Base-by-base conservation (phyloP, 37 sponge, comb jelly and placozoan species). In the Corticium candelabrum region DNA sequence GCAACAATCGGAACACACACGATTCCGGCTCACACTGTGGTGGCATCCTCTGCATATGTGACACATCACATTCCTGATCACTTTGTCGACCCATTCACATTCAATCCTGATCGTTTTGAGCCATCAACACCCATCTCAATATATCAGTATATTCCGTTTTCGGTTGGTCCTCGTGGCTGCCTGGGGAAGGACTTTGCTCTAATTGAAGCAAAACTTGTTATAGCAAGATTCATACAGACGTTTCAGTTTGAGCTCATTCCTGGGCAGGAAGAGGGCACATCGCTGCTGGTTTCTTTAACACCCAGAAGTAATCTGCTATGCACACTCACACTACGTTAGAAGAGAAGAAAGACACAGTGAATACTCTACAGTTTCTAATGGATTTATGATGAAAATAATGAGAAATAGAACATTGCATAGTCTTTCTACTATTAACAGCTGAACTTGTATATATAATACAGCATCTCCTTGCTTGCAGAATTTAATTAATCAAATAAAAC, bases 91-190 rank as follows among this genome's bases (percentile, higher is more conserved):
- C 80, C 80, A 21, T 36, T 74, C 35, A 32, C 2, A 27, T 79
- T 79, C n/a, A 74, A 79, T 39, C 80, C 80, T 33, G 80, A 79
- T 38, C 70, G 80, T 38, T 79, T 79, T 75, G 38, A 57, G 2
- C 69, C 69, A 5, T 35, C 68, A 3, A 40, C 33, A 2, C 27
- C 41, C 3, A 33, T 35, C 7, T 21, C 30, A 3, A 37, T 40
- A 39, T 80, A 68, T 37, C 35, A 57, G 2, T 79, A 72, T 69
- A 69, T 69, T 57, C 80, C 80, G 3, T 79, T 79, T 37, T 79
- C 80, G 30, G 37, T 39, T 74, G 80, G 80, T 7, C 71, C 70
- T 33, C 4, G 80, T 3, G 32, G 30, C n/a, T 79, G 80, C 34
- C 33, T 79, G 30, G 80, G 80, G 3, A 67, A 34, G 39, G 29